Evolutionary conservation across 1,140 invertebrate species (phyloP), one percentile per base, ranked within the genome.

Genomic region (Nephila pilipes): DNA sequence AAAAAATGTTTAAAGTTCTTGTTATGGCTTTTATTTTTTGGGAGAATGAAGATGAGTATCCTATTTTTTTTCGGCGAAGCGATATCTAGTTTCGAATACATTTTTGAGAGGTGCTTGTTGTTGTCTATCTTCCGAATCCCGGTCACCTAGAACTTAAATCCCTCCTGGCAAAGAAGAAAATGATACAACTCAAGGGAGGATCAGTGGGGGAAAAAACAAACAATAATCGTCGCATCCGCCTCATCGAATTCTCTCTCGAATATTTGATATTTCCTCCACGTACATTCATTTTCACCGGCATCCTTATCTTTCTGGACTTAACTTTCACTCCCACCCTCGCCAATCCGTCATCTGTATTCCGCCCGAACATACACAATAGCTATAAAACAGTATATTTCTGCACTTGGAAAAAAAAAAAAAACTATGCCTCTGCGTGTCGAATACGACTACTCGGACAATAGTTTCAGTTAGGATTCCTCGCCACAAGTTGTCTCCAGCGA

Each of bases 241-340:
- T 10, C 38, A 83, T 29, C 38, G 46, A 25, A 25, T 32, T 18
- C 63, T 55, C 38, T 55, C 8, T 83, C 80, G 18, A 83, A n/a
- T 25, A 57, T 83, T 83, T 83, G 80, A 83, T 54, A 83, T 83
- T 83, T 83, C 18, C 46, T 16, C 22, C 80, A 83, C 80, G 80
- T 83, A 83, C 80, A 54, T 83, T 83, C 38, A 83, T 83, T 83
- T 83, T 83, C 80, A 25, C 32, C 80, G 32, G 80, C 80, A 83
- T 22, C 80, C 80, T 83, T 57, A 55, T 57, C 38, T 57, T 46
- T 57, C n/a, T 25, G 80, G 80, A 55, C 54, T 55, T 83, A 83
- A 83, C 80, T 83, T 83, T 83, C 80, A 83, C 80, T 83, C 80
- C 38, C 38, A 55, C 54, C 38, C 32, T 83, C 25, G 10, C 80